phyloP scores from a whole-genome alignment of 2,888 invertebrate genomes.

The Watsonalla binaria region DNA sequence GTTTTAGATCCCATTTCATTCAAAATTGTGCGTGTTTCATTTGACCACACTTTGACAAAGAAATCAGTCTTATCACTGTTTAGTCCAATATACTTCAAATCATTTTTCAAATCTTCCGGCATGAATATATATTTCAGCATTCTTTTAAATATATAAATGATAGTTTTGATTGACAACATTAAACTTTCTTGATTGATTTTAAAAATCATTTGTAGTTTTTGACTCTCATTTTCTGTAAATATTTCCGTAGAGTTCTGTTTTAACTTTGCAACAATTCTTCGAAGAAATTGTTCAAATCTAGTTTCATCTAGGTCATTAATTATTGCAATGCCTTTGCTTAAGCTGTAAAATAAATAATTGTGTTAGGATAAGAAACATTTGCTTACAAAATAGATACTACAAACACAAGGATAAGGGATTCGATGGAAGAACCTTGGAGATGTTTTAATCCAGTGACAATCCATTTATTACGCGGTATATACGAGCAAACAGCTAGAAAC shows the following conservation, averaged over 20 bases:
- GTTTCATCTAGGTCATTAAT: slow-evolving; percentile 55
- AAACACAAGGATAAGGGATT: too few species aligned
- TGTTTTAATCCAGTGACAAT: slow-evolving; percentile 50
- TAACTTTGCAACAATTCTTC: slow-evolving; percentile 54
- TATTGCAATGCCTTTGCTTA: slow-evolving; percentile 49
- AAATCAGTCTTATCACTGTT: slow-evolving; percentile 51
- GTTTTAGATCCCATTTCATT: slow-evolving; percentile 43
- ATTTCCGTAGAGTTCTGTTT: slow-evolving; percentile 53
- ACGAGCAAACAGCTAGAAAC: neutral
- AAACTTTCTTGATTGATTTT: slow-evolving; percentile 48
- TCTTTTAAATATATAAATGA: slow-evolving; percentile 57
- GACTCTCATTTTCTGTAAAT: slow-evolving; percentile 58
- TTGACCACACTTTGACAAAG: slow-evolving; percentile 63
- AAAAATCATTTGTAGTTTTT: slow-evolving; percentile 60
- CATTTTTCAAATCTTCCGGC: slow-evolving; percentile 57
- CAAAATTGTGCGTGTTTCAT: slow-evolving; percentile 54
- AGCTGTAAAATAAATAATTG: slow-evolving; percentile 38
- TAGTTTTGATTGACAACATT: slow-evolving; percentile 51
- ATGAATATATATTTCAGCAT: slow-evolving; percentile 63
- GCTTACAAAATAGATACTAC: too few species aligned
- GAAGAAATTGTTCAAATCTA: slow-evolving; percentile 64
- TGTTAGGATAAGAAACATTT: neutral
- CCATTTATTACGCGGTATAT: slow-evolving; percentile 27
- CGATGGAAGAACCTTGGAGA: slow-evolving; percentile 39
- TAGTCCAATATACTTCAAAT: slow-evolving; percentile 50